Conservation (phyloP, 2,797 vertebrate genomes). For the Trematomus bernacchii region DNA sequence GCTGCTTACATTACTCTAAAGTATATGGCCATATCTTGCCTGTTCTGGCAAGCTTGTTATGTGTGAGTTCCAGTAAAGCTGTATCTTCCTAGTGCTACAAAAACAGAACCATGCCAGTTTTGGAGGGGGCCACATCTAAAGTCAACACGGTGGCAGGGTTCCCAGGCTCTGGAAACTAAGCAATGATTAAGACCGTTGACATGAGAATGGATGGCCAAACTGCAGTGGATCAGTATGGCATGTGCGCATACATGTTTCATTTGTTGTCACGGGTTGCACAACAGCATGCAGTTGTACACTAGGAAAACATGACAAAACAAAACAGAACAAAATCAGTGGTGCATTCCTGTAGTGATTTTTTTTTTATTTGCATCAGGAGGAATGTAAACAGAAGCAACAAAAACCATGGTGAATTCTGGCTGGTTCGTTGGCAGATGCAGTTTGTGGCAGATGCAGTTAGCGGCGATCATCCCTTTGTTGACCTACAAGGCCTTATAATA, state of each 20-base stretch:
- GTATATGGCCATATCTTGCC: constrained; percentile 21
- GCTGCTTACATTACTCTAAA: constrained; percentile 27
- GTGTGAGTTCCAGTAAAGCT: constrained; percentile 48
- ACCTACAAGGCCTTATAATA: no score
- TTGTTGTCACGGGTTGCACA: no score
- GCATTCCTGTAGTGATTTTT: no score
- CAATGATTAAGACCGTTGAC: constrained; percentile 67
- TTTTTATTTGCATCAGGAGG: no score
- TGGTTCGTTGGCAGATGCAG: no score
- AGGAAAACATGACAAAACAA: no score
- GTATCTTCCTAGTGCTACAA: constrained; percentile 64
- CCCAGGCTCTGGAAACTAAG: constrained; percentile 76
- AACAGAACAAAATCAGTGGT: no score
- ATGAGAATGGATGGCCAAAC: constrained; percentile 46
- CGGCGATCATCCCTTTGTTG: no score
- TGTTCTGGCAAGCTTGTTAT: constrained; percentile 38
- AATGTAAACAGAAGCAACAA: no score
- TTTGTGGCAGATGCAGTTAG: no score
- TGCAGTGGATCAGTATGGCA: constrained; percentile 21
- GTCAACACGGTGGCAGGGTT: constrained; percentile 80
- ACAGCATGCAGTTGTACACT: no score
- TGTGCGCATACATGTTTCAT: not conserved
- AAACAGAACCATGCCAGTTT: constrained; percentile 69
- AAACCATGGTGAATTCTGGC: no score
- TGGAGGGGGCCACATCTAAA: constrained; percentile 76